Evolutionary conservation across 2,113 vertebrate genomes (phyloP).

Genomic region (Lichenostomus cassidix): DNA sequence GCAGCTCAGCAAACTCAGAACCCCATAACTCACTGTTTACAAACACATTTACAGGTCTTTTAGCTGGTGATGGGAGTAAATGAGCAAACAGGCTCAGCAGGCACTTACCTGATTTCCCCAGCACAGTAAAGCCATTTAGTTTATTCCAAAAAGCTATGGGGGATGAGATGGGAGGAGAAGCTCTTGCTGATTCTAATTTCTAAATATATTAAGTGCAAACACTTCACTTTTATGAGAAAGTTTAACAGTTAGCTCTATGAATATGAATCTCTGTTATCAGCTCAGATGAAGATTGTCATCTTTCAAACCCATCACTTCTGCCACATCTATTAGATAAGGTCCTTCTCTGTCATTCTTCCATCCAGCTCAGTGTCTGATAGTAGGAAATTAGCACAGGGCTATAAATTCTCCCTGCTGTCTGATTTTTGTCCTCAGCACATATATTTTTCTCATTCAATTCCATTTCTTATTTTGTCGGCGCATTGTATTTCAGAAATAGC

Average conservation of each 20-base stretch:
- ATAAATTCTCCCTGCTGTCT: slow-evolving; percentile 26
- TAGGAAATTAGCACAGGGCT: neutral
- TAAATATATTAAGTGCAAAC: slow-evolving; percentile 1
- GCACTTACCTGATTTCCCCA: neutral
- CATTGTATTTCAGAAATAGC: neutral
- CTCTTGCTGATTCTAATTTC: neutral
- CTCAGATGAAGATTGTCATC: neutral
- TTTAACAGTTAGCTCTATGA: neutral
- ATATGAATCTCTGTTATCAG: neutral
- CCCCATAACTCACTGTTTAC: neutral
- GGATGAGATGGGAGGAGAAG: neutral
- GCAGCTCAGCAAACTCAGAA: neutral
- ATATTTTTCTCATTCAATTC: neutral
- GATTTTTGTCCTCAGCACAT: neutral
- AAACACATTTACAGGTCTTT: neutral
- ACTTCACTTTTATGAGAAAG: slow-evolving; percentile 4
- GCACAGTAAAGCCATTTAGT: neutral
- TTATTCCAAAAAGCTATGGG: neutral
- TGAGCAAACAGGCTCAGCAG: neutral
- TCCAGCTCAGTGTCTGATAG: neutral
- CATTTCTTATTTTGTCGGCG: neutral
- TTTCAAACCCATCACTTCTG: neutral
- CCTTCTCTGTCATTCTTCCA: neutral
- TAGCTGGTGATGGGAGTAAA: neutral
- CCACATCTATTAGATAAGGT: neutral